Evolutionary conservation across 2,113 vertebrate genomes (phyloP).

Genomic region (Lepidothrix coronata): DNA sequence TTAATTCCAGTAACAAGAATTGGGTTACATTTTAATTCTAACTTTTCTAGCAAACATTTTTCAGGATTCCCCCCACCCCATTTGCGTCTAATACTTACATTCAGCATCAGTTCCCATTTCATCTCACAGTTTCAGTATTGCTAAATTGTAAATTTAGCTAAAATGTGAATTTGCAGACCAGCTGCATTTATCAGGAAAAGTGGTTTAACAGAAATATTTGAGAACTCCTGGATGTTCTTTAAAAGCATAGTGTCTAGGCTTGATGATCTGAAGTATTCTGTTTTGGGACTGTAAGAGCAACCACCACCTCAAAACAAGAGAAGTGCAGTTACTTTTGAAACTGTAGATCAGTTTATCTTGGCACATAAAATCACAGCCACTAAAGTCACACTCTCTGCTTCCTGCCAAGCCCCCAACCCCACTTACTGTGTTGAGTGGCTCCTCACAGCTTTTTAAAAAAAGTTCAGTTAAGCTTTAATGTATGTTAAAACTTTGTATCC

Average conservation of each 20-base stretch:
- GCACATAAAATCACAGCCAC: not conserved
- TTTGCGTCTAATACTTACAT: accelerated
- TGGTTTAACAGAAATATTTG: not conserved
- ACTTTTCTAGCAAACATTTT: not conserved
- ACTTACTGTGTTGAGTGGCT: not conserved
- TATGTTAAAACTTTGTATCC: not conserved
- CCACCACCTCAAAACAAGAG: not conserved
- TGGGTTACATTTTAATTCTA: not conserved
- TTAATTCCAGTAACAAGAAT: not conserved
- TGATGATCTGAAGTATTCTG: not conserved
- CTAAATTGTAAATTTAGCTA: not conserved
- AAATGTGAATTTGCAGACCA: not conserved
- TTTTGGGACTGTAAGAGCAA: not conserved
- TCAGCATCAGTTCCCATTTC: not conserved
- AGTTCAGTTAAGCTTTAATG: not conserved
- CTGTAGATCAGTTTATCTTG: not conserved
- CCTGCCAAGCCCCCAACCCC: not conserved
- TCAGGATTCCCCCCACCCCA: not conserved
- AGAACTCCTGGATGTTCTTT: not conserved
- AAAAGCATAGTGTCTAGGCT: not conserved
- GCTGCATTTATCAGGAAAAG: not conserved
- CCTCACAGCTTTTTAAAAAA: not conserved
- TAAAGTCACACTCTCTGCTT: not conserved
- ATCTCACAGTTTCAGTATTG: not conserved
- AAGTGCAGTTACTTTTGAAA: not conserved